Base-by-base conservation (phyloP, 2,113 vertebrate genomes). In the Entomyzon cyanotis region DNA sequence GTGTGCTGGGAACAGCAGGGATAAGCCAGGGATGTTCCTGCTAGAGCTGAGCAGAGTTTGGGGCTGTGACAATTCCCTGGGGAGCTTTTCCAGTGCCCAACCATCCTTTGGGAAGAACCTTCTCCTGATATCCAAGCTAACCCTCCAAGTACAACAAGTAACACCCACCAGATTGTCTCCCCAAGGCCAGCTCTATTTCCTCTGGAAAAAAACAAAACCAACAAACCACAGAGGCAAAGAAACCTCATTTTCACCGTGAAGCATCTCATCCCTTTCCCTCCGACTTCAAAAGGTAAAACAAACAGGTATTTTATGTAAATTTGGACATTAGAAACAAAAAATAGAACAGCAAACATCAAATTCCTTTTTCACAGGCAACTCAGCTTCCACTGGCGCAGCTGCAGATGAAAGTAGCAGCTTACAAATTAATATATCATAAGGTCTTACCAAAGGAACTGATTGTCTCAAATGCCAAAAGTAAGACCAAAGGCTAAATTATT, bases 291-390 rank as follows among this genome's bases (percentile, higher is more conserved):
- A 91, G 55, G 75, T 62, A 91, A 93, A 70, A 93, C 16, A 95
- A 91, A 63, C 82, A 89, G 90, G 82, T 87, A 82, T 86, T 95
- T 95, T 94, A 93, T 95, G 91, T 93, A 95, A 96, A 97, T 93
- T 59, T 77, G 91, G 96, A 90, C 87, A 85, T 80, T 76, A 94
- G 63, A 47, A 81, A 94, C 84, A 86, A 89, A 91, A 95, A 95
- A 60, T 65, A 89, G 96, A 89, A 91, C 81, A 76, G 87, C 81
- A 87, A 94, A 85, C 93, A 96, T 76, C 89, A 69, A 35, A 86
- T 93, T 91, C 75, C 50, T 87, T 95, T 85, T 59, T 93, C 93
- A 76, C 4, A 73, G 93, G 94, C 81, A 74, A 47, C 81, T 49
- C 59, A 50, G 81, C 53, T 75, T 94, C 84, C 91, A 47, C 35